A percentile compares a stretch with the other conserved stretches of the same genome.
Evolutionary conservation across 2,113 vertebrate genomes (phyloP).

Genomic region (Fukomys damarensis): DNA sequence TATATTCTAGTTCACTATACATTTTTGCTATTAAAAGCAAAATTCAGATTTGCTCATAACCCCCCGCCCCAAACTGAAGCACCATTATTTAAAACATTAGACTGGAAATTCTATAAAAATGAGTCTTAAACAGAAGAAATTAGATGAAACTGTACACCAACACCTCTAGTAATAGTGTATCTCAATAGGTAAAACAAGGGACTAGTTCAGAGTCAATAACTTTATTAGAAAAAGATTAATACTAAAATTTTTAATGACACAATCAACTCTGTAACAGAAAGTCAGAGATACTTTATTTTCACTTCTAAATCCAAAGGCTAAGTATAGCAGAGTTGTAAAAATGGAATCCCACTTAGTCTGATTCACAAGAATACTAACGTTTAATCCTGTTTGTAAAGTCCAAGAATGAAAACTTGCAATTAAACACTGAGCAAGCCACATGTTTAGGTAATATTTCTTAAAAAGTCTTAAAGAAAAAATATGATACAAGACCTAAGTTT

Average conservation of each 20-base stretch:
- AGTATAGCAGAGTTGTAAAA: conserved; percentile 89
- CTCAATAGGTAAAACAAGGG: conserved; percentile 82
- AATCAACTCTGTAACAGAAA: conserved; percentile 90
- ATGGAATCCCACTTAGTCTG: conserved; percentile 87
- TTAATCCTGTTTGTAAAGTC: conserved; percentile 89
- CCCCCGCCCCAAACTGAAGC: conserved; percentile 73
- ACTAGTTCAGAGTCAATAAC: conserved; percentile 85
- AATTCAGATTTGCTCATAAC: conserved; percentile 73
- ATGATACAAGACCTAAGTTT: conserved; percentile 89
- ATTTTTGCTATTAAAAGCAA: conserved; percentile 72
- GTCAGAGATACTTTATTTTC: conserved; percentile 91
- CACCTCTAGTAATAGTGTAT: conserved; percentile 53
- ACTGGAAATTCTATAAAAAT: conserved; percentile 73
- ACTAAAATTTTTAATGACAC: conserved; percentile 89
- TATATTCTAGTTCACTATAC: conserved; percentile 75
- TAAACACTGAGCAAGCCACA: conserved; percentile 91
- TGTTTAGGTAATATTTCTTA: conserved; percentile 89
- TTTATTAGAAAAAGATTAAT: conserved; percentile 90
- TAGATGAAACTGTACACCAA: conserved; percentile 69
- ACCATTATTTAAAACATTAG: conserved; percentile 80
- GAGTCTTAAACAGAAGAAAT: conserved; percentile 74
- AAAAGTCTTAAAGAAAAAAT: conserved; percentile 88
- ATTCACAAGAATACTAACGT: conserved; percentile 90
- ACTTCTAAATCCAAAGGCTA: conserved; percentile 90
- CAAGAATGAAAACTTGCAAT: conserved; percentile 90